A percentile compares a stretch with the other conserved stretches of the same genome.
phyloP scores from a whole-genome alignment of 92 coral and sea anemone genomes.

The Palythoa heliodiscus region DNA sequence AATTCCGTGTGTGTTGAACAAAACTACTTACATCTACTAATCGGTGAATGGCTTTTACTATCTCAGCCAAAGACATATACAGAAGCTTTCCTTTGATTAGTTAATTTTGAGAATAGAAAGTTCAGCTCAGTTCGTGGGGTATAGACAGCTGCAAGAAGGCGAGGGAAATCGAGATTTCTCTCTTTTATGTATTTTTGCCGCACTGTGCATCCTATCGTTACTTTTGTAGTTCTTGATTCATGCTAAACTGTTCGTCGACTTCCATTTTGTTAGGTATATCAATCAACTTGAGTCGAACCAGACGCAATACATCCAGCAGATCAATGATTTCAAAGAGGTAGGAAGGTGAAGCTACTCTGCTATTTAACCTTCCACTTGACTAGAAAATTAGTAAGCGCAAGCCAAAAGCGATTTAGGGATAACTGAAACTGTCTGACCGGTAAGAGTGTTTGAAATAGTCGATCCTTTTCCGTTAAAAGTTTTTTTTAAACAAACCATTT shows the following conservation, averaged over 20 bases:
- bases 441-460: too few relatives aligned
- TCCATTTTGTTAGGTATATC: constrained; percentile 76
- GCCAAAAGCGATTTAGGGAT: background rate
- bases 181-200: background rate
- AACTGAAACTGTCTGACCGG: too few relatives aligned
- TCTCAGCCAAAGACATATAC: too few relatives aligned
- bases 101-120: too few relatives aligned
- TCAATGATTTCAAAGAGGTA: constrained; percentile 97
- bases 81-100: too few relatives aligned
- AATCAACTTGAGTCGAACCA: constrained; percentile 82
- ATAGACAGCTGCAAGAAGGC: too few relatives aligned
- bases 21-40: too few relatives aligned
- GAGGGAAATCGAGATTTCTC: background rate
- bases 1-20: too few relatives aligned
- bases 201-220: background rate
- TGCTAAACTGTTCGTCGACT: background rate
- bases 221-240: background rate
- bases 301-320: constrained; percentile 90
- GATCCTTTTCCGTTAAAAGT: too few relatives aligned
- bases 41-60: too few relatives aligned
- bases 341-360: background rate
- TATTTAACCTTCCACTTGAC: background rate
- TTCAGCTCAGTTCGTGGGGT: too few relatives aligned
- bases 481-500: too few relatives aligned
- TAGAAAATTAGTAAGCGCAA: background rate